Base-by-base conservation (phyloP, 1,140 invertebrate species). In the Orchesella cincta region DNA sequence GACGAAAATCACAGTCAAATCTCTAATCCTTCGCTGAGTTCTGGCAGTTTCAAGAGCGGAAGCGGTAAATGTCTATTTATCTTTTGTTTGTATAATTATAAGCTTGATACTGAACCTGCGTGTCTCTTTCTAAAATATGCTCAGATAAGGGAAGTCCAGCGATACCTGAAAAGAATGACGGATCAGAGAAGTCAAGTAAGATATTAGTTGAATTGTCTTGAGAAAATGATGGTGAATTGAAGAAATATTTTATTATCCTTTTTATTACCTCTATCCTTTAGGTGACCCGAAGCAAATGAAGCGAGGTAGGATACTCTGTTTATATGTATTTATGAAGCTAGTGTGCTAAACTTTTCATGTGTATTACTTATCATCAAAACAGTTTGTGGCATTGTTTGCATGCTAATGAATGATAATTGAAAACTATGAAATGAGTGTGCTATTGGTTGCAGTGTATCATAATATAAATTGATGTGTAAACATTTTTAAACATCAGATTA, bases 401-500 rank as follows among this genome's bases (percentile, higher is more conserved):
- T n/a, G n/a, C n/a, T n/a, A n/a, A n/a, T n/a, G n/a, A n/a, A n/a
- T n/a, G n/a, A n/a, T n/a, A n/a, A n/a, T n/a, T n/a, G n/a, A n/a
- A n/a, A n/a, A n/a, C 20, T 46, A 46, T 46, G 8, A 46, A 71
- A 33, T 67, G 23, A 39, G 5, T 35, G n/a, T 33, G 31, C 5
- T 36, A 29, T 39, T 0, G 20, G 31, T 64, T 28, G 18, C 20
- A 20, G 8, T 54, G n/a, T 29, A n/a, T 75, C 31, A 51, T 57
- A n/a, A n/a, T 57, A 31, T 75, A 34, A 62, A 54, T 51, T 70
- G 31, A 62, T 26, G 8, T 74, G 36, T n/a, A n/a, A n/a, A n/a
- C 34, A 74, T 31, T 46, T 29, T n/a, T 34, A 16, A 8, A 46
- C 39, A 31, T 93, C 93, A 83, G 93, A 95, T 86, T 95, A 95